These are phyloP conservation scores for Osmoderma eremita DNA, from an alignment of 2,888 invertebrate species.

Conservation along the genomic window DNA sequence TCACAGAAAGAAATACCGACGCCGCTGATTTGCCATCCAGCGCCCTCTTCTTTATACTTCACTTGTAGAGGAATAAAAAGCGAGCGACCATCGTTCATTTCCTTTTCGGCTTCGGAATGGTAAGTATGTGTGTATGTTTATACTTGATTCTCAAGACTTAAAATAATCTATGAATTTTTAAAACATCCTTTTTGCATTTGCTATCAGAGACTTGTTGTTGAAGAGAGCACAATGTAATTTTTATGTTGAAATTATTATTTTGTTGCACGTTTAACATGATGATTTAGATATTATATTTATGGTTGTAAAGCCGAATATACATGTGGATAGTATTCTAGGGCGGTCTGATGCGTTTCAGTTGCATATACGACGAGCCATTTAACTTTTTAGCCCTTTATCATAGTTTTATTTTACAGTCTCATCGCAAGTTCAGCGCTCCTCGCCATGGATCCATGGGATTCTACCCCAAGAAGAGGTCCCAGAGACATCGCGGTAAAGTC, in stretches of 20 bases:
- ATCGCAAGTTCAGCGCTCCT: conserved; percentile 99
- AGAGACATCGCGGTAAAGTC: conserved; percentile 97
- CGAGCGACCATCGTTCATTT: conserved; percentile 41
- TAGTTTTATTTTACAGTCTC: conserved; percentile 78
- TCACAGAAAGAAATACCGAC: too few relatives aligned
- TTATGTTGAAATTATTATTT: conserved; percentile 5
- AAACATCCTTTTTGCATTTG: not conserved
- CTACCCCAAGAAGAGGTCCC: conserved; percentile 97
- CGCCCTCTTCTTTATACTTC: conserved; percentile 25
- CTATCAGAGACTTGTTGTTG: not conserved
- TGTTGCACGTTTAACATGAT: conserved; percentile 65
- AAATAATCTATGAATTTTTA: conserved; percentile 3
- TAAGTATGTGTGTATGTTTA: conserved; percentile 32
- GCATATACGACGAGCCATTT: too few relatives aligned
- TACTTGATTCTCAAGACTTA: not conserved
- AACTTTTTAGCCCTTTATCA: too few relatives aligned
- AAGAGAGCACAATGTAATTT: not conserved
- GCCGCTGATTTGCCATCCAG: conserved; percentile 5
- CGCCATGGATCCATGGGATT: conserved; percentile 99
- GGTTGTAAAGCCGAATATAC: conserved; percentile 74
- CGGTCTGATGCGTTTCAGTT: conserved; percentile 70
- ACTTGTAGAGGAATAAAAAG: not conserved
- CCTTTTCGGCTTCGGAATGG: conserved; percentile 30
- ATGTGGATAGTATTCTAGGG: conserved; percentile 77
- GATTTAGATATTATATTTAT: conserved; percentile 73